Base-by-base conservation (phyloP, 35 echinoderm and acorn worm species). In the Eucidaris tribuloides region DNA sequence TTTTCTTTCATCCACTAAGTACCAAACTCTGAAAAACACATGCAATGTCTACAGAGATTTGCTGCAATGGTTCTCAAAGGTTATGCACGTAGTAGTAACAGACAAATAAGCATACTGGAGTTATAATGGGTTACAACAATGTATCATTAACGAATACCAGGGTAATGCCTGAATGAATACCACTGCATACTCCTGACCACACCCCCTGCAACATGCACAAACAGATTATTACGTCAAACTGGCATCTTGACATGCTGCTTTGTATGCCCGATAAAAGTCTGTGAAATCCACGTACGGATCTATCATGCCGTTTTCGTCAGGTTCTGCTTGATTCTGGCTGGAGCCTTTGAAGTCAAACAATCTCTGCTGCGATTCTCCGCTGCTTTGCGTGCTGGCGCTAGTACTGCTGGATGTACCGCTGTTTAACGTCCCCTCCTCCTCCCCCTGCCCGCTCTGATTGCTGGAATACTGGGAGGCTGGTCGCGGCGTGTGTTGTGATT, bases 231-330 rank as follows among this genome's bases (percentile, higher is more conserved):
- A n/a, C n/a, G n/a, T n/a, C n/a, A n/a, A n/a, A n/a, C n/a, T n/a
- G n/a, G 68, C 28, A 74, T 74, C 68, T 35, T 33, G 68, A 22
- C 68, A 74, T 22, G 44, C 84, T 49, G 84, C 79, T 22, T 86
- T 80, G 29, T 87, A 90, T 17, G 78, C 91, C 20, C 39, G 42
- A 28, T 84, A 82, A 27, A 99, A 93, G 18, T 99, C 87, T 45
- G 77, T 86, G 46, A 99, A 99, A 54, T 99, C 87, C 4, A 93
- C 90, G 40, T 99, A 93, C 0, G 96, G 61, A 36, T 93, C 87
- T 54, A 93, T 99, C 27, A 56, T 43, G 4, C 82, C 81, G 42
- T 93, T 79, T 38, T 97, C 85, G 55, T 92, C 85, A 6, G 64
- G 63, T 30, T 80, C 49, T 29, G 50, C 37, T 20, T 68, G 77